Percentiles rank a stretch among this genome's conserved stretches.
phyloP scores from a whole-genome alignment of 2,797 vertebrate genomes.

The Brachymystax lenok region DNA sequence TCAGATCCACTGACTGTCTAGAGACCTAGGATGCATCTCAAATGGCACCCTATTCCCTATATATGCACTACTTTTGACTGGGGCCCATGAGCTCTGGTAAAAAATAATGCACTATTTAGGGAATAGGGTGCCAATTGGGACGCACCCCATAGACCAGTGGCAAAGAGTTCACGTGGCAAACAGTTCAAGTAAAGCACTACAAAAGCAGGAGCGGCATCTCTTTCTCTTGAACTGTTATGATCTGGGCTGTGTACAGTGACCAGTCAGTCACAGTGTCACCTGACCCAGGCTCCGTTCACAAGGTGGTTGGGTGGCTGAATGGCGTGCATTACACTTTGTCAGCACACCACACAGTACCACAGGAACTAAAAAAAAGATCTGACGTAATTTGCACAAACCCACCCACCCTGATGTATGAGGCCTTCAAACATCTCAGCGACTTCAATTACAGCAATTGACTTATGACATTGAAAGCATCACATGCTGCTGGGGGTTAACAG shows the following conservation, averaged over 20 bases:
- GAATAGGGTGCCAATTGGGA: not conserved
- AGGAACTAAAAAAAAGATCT: conserved; percentile 69
- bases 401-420: not conserved
- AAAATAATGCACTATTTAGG: not conserved
- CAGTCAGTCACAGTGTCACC: conserved; percentile 43
- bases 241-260: conserved; percentile 14
- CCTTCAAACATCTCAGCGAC: not conserved
- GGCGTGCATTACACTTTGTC: conserved; percentile 67
- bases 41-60: not conserved
- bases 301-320: conserved; percentile 49
- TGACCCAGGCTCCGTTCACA: conserved; percentile 61
- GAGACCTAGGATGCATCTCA: not conserved
- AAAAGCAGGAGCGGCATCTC: not conserved
- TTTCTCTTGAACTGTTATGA: conserved; percentile 19
- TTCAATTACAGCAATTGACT: not conserved
- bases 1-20: not conserved
- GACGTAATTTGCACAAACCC: conserved; percentile 36
- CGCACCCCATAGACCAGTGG: not conserved
- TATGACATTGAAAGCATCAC: not conserved
- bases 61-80: not conserved
- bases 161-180: too few relatives aligned
- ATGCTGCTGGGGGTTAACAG: not conserved
- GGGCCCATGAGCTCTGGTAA: not conserved
- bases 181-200: too few relatives aligned
- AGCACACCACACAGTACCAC: conserved; percentile 69